These are phyloP conservation scores for Prenolepis imparis DNA, from an alignment of 2,888 invertebrate species.

Conservation along the genomic window DNA sequence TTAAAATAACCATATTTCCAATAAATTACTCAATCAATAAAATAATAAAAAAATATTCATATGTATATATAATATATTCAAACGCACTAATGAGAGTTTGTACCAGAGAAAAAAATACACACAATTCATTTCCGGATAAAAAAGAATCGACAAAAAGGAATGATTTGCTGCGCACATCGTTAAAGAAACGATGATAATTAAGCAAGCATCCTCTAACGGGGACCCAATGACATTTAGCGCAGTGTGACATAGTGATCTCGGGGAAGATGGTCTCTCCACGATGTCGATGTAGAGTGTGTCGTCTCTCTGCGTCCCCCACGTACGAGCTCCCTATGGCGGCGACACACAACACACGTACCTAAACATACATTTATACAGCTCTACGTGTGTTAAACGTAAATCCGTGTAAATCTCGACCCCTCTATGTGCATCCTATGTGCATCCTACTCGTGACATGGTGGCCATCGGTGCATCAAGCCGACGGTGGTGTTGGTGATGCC, in stretches of 20 bases:
- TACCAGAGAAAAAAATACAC: background rate
- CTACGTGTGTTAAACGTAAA: slow-evolving; percentile 66
- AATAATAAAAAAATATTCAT: too few species aligned
- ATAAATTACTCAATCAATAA: background rate
- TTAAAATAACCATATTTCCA: background rate
- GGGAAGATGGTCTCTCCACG: slow-evolving; percentile 72
- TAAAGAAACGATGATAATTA: slow-evolving; percentile 76
- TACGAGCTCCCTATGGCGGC: background rate
- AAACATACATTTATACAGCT: slow-evolving; percentile 19
- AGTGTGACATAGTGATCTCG: slow-evolving; percentile 78
- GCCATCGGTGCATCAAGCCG: slow-evolving; percentile 69
- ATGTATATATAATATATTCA: background rate
- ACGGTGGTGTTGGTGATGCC: slow-evolving; percentile 78
- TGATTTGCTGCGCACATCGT: slow-evolving; percentile 28
- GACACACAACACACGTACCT: slow-evolving; percentile 22
- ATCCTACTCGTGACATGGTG: slow-evolving; percentile 71
- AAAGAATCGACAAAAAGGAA: slow-evolving; percentile 16
- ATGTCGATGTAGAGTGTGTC: slow-evolving; percentile 68
- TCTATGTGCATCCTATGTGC: slow-evolving; percentile 69
- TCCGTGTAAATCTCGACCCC: slow-evolving; percentile 69
- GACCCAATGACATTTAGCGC: slow-evolving; percentile 85
- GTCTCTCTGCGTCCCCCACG: slow-evolving; percentile 57
- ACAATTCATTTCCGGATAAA: background rate
- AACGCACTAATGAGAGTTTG: background rate
- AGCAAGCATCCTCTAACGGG: slow-evolving; percentile 78